A percentile compares a stretch with the other conserved stretches of the same genome.
Conservation (phyloP, 2,113 vertebrate species). For the Phyllopteryx taeniolatus region DNA sequence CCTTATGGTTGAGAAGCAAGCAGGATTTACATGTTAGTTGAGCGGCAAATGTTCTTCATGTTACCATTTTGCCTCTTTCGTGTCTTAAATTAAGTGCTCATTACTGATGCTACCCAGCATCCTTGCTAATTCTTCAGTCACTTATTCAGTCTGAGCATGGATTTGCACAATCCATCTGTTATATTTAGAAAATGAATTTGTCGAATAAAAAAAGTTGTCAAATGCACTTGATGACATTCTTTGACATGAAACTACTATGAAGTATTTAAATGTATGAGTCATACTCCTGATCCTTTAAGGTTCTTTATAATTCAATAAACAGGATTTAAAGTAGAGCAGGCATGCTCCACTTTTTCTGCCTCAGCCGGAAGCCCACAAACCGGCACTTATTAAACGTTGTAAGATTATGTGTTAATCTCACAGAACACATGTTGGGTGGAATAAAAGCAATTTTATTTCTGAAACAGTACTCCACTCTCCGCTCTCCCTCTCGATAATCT, state of each 20-base stretch:
- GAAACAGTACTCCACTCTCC: conserved; percentile 76
- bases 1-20: conserved; percentile 54
- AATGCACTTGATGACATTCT: conserved; percentile 43
- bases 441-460: conserved; percentile 90
- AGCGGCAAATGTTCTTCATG: conserved; percentile 20
- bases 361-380: conserved; percentile 73
- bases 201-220: conserved; percentile 42
- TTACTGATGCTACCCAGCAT: conserved; percentile 13
- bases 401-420: conserved; percentile 86
- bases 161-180: conserved; percentile 13
- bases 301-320: conserved; percentile 85
- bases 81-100: conserved; percentile 25
- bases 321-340: conserved; percentile 75
- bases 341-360: conserved; percentile 67
- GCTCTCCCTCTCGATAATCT: conserved; percentile 73
- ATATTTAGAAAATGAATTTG: conserved; percentile 34
- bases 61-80: conserved; percentile 17
- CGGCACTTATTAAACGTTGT: conserved; percentile 72
- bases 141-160: conserved; percentile 14
- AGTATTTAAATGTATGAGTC: conserved; percentile 75
- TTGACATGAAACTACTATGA: conserved; percentile 70
- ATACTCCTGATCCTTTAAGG: conserved; percentile 79
- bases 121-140: conserved; percentile 24
- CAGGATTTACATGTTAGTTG: conserved; percentile 31
- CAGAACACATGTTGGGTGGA: conserved; percentile 86